Conservation (phyloP, 2,888 invertebrate genomes). For the Stenolophus ochropezus region DNA sequence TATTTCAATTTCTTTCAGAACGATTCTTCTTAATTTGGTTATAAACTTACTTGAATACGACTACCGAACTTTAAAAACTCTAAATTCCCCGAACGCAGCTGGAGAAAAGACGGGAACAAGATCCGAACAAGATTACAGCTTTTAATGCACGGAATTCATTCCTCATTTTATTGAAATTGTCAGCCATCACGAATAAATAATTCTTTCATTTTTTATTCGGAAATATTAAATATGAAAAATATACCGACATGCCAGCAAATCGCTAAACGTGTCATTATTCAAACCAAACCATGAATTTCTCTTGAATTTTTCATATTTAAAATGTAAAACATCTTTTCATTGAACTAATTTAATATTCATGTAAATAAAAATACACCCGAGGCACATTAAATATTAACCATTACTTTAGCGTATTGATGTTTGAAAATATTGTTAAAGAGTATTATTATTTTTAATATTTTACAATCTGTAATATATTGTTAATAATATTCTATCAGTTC, state of each 20-base stretch:
- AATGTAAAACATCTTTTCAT: neutral
- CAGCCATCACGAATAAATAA: constrained; percentile 2
- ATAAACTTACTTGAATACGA: constrained; percentile 27
- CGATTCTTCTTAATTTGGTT: constrained; percentile 10
- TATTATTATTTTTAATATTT: neutral
- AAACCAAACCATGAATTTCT: neutral
- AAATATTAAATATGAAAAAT: neutral
- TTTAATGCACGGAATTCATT: neutral
- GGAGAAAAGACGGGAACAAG: neutral
- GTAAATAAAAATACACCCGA: neutral
- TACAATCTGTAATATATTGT: neutral
- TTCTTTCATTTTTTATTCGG: neutral
- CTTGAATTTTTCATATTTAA: neutral
- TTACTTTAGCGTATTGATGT: neutral
- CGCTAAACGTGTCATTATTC: neutral
- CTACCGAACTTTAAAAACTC: constrained; percentile 23
- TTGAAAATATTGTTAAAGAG: neutral
- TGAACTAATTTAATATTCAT: neutral
- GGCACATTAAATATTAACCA: neutral
- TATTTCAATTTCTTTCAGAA: constrained; percentile 5
- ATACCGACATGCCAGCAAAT: neutral
- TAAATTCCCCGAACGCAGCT: constrained; percentile 10
- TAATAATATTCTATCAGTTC: neutral
- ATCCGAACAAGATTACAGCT: neutral
- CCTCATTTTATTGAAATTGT: constrained; percentile 2